phyloP scores from a whole-genome alignment of 2,888 invertebrate genomes.

The Eupithecia subfuscata region DNA sequence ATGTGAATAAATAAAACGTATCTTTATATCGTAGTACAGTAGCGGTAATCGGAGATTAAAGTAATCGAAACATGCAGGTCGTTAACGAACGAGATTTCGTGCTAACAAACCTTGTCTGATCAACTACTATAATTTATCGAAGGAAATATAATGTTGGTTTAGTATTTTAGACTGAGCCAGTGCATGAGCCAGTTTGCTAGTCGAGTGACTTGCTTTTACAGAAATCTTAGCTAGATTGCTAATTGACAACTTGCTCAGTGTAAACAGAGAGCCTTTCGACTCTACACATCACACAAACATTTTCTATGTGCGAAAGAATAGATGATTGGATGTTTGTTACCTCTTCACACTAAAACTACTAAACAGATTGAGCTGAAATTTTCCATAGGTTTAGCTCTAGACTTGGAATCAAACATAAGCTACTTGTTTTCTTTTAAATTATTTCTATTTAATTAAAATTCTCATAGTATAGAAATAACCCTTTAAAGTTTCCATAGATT shows the following conservation, averaged over 20 bases:
- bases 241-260: not conserved
- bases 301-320: no score
- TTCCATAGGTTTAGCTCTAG: not conserved
- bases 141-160: not conserved
- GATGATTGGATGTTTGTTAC: no score
- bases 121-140: constrained; percentile 14
- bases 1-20: constrained; percentile 18
- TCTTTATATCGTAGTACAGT: constrained; percentile 25
- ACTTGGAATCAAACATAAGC: not conserved
- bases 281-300: no score
- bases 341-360: not conserved
- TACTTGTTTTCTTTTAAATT: not conserved
- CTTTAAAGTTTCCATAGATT: not conserved
- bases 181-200: not conserved
- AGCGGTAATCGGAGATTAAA: constrained; percentile 33
- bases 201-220: not conserved
- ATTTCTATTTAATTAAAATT: no score
- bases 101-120: constrained; percentile 28
- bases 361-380: not conserved
- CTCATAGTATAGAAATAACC: not conserved
- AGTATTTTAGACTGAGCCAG: not conserved
- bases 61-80: constrained; percentile 24
- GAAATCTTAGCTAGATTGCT: not conserved
- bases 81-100: constrained; percentile 22
- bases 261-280: not conserved